phyloP scores from a whole-genome alignment of 2,797 vertebrate genomes.

The Peromyscus attwateri region DNA sequence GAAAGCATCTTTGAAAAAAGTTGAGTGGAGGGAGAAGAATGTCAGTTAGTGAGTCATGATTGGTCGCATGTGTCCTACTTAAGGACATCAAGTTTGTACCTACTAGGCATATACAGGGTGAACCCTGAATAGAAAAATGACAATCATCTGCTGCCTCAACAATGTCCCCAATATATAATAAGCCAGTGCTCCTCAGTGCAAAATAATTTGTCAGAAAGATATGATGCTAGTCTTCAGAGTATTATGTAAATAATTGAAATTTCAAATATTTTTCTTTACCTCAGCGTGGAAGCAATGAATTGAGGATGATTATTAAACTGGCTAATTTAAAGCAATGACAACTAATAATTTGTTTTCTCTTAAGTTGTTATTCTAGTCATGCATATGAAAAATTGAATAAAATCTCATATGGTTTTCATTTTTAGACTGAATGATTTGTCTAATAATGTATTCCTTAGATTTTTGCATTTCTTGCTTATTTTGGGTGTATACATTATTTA shows the following conservation, averaged over 20 bases:
- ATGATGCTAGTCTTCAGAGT: slow-evolving; percentile 28
- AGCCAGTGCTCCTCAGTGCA: slow-evolving; percentile 25
- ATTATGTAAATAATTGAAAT: slow-evolving; percentile 62
- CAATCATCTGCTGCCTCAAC: not conserved
- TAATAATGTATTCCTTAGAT: slow-evolving; percentile 51
- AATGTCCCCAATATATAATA: slow-evolving; percentile 25
- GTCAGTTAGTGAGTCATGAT: not conserved
- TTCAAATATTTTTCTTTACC: slow-evolving; percentile 48
- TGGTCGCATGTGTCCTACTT: not conserved
- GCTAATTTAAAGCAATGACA: slow-evolving; percentile 52
- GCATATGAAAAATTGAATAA: slow-evolving; percentile 57
- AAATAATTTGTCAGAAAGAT: slow-evolving; percentile 56
- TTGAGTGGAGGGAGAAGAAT: slow-evolving; percentile 16
- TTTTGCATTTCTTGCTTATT: slow-evolving; percentile 65
- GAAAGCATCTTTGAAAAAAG: slow-evolving; percentile 40
- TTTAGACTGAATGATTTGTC: slow-evolving; percentile 54
- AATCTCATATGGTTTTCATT: slow-evolving; percentile 24
- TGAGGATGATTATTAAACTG: slow-evolving; percentile 54
- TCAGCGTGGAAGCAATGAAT: slow-evolving; percentile 17
- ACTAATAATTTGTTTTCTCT: slow-evolving; percentile 51
- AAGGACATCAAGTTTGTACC: slow-evolving; percentile 2
- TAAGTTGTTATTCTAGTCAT: slow-evolving; percentile 41
- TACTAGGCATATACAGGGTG: not conserved
- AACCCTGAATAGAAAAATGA: not conserved
- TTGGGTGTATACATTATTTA: slow-evolving; percentile 63